Conservation (phyloP, 64 coral and sea anemone species). For the Hydrozoanthus tunicans region DNA sequence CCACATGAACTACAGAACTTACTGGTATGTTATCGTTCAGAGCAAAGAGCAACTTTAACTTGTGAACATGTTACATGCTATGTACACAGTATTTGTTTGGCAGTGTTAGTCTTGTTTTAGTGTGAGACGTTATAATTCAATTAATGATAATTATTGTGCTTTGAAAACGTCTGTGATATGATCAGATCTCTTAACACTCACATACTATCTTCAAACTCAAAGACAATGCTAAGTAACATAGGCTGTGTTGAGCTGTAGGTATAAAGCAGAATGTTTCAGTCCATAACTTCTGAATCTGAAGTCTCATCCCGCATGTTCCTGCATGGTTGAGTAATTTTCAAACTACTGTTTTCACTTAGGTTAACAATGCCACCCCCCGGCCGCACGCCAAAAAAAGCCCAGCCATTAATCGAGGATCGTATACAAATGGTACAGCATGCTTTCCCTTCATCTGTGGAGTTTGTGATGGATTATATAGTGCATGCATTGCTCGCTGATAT, state of each 20-base stretch:
- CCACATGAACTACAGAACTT: no score
- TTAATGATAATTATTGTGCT: neutral
- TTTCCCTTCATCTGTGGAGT: constrained; percentile 47
- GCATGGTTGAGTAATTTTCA: constrained; percentile 93
- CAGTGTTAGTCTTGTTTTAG: neutral
- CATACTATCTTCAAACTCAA: no score
- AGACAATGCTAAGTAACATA: no score
- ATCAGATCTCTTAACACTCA: no score
- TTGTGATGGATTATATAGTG: constrained; percentile 58
- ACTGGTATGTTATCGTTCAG: no score
- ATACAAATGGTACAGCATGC: constrained; percentile 99
- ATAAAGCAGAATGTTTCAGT: neutral
- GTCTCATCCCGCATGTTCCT: constrained; percentile 54
- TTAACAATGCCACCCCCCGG: constrained; percentile 99
- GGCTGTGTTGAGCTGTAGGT: no score
- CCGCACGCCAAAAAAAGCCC: constrained; percentile 99
- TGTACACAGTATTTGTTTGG: neutral
- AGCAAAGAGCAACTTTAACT: no score
- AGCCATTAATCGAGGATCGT: constrained; percentile 89
- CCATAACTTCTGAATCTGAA: neutral
- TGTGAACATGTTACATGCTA: no score
- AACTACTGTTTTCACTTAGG: constrained; percentile 89
- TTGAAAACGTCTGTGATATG: no score
- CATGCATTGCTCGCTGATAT: constrained; percentile 51
- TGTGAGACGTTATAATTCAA: neutral